Evolutionary conservation across 2,888 invertebrate species (phyloP), one percentile per base, ranked within the genome.

Genomic region (Microctonus brassicae): DNA sequence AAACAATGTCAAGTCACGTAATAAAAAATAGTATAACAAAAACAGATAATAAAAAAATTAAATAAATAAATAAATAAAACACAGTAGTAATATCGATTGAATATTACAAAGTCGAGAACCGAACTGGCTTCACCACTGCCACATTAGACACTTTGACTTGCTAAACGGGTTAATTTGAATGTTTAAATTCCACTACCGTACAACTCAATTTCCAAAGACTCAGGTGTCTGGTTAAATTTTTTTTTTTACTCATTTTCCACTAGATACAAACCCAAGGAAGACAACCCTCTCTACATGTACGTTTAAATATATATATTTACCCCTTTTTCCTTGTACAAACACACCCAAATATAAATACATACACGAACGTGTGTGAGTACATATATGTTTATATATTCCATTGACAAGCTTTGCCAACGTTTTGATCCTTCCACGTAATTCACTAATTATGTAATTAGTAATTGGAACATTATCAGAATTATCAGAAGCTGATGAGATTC

Each of bases 131-230:
- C 42, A 77, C 78, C n/a, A 34, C 52, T 22, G 9, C 77, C 80
- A 87, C 82, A 83, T 85, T 83, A 83, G 78, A 80, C 79, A 78
- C 80, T 84, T 85, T 83, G 83, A 84, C 85, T 86, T 84, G 84
- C 82, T 84, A 85, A 86, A 82, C 77, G 80, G 82, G 84, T 84
- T 86, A 85, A 86, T 85, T 86, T 84, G 82, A 86, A 86, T 86
- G 83, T 84, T 85, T 84, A 84, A 85, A 86, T 86, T 86, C 84
- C 77, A 74, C 73, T 74, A 73, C 75, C 78, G 82, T 81, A 81
- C 83, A 83, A 85, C 85, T 86, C 83, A 83, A 86, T 85, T 84
- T 85, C 82, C 80, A 76, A 81, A 79, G 82, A 81, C 77, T 80
- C 80, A 75, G 79, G 47, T 75, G 79, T 79, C 81, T 80, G 79